Evolutionary conservation across 2,888 invertebrate genomes (phyloP).

Genomic region (Willowsia nigromaculata): DNA sequence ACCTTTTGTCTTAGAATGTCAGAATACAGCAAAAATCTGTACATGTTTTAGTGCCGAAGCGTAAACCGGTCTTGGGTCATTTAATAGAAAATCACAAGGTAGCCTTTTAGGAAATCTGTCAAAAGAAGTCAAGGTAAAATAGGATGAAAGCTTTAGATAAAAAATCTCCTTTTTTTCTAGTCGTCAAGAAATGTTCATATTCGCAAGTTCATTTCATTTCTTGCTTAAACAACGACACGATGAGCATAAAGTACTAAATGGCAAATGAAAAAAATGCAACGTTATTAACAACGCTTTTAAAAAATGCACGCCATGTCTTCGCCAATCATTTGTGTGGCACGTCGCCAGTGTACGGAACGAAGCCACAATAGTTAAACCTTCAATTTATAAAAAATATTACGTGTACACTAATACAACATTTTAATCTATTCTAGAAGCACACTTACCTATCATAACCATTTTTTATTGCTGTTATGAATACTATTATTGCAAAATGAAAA

Average conservation of each 20-base stretch:
- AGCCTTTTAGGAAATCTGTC: slow-evolving; percentile 67
- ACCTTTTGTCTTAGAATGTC: neutral
- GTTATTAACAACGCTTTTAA: slow-evolving; percentile 56
- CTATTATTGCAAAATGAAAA: slow-evolving; percentile 7
- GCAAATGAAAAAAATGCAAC: slow-evolving; percentile 54
- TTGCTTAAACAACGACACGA: slow-evolving; percentile 57
- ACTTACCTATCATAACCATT: neutral
- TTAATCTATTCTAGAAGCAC: neutral
- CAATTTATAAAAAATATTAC: slow-evolving; percentile 2
- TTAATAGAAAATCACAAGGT: slow-evolving; percentile 57
- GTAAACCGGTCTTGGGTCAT: slow-evolving; percentile 61
- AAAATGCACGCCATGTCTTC: slow-evolving; percentile 60
- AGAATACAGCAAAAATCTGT: slow-evolving; percentile 21
- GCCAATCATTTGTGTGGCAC: slow-evolving; percentile 64
- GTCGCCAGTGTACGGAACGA: slow-evolving; percentile 45
- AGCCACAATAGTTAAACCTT: neutral
- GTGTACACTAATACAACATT: neutral
- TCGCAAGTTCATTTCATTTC: slow-evolving; percentile 21
- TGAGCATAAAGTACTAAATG: slow-evolving; percentile 65
- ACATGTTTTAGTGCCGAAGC: slow-evolving; percentile 11
- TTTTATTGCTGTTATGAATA: neutral
- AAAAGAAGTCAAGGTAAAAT: slow-evolving; percentile 70
- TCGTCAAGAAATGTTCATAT: slow-evolving; percentile 31
- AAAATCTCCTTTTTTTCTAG: slow-evolving; percentile 38
- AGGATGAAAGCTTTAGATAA: slow-evolving; percentile 60